These are phyloP conservation scores for Laspeyria flexula DNA, from an alignment of 2,888 invertebrate genomes.

Conservation along the genomic window DNA sequence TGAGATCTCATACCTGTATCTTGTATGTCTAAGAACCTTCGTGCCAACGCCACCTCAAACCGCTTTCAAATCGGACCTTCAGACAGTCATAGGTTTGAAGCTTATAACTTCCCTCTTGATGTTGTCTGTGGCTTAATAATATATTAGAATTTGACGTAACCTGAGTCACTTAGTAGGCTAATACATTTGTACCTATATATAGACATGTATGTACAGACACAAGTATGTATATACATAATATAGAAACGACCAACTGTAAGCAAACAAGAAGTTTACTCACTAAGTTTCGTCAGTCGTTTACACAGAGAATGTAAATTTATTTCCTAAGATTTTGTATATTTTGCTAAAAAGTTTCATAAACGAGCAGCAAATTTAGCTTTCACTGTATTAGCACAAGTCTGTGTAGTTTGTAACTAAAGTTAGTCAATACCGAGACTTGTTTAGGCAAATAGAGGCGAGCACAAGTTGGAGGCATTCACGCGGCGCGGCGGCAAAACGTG, in stretches of 20 bases:
- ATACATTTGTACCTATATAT: not conserved
- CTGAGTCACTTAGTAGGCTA: no score
- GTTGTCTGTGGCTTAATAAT: not conserved
- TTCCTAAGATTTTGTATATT: constrained; percentile 1
- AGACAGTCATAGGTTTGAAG: no score
- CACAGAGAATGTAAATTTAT: not conserved
- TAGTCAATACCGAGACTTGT: not conserved
- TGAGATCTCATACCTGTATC: no score
- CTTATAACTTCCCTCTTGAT: no score
- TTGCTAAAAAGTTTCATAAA: constrained; percentile 3
- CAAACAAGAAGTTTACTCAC: not conserved
- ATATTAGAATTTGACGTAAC: no score
- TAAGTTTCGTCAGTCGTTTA: not conserved
- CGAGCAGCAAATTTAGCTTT: not conserved
- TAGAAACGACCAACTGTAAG: not conserved
- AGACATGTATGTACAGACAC: not conserved
- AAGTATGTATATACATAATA: no score
- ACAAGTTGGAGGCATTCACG: not conserved
- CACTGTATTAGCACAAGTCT: not conserved
- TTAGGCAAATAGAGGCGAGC: not conserved
- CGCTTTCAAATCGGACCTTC: no score
- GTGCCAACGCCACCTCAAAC: no score
- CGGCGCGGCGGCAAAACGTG: not conserved
- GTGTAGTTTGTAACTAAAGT: constrained; percentile 4
- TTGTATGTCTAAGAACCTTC: no score